These are phyloP conservation scores for Agrochola lychnidis DNA, from an alignment of 2,888 invertebrate species.

Conservation along the genomic window DNA sequence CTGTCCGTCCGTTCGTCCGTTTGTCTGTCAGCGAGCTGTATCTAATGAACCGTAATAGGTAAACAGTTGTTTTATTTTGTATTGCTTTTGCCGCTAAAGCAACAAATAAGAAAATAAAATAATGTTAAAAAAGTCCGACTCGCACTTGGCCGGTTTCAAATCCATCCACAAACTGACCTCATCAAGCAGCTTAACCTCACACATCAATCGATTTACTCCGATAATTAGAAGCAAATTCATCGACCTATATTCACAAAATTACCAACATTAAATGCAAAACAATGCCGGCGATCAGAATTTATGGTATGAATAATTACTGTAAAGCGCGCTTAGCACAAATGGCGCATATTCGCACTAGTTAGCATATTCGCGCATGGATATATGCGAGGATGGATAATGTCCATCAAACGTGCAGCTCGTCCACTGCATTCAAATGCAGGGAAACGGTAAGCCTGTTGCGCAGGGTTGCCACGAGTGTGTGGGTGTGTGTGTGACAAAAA, in stretches of 20 bases:
- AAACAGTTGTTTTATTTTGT: too few relatives aligned
- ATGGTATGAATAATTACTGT: constrained; percentile 54
- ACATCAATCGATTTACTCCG: neutral
- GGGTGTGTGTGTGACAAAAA: neutral
- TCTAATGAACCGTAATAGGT: too few relatives aligned
- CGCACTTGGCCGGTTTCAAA: too few relatives aligned
- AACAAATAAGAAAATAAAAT: too few relatives aligned
- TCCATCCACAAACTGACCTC: too few relatives aligned
- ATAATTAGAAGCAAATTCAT: neutral
- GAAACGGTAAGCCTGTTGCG: constrained; percentile 33
- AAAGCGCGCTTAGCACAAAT: constrained; percentile 45
- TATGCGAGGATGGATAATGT: constrained; percentile 59
- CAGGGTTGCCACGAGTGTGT: constrained; percentile 51
- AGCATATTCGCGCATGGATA: constrained; percentile 51
- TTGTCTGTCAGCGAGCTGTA: too few relatives aligned
- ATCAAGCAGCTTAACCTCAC: neutral
- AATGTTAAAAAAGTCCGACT: too few relatives aligned
- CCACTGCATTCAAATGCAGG: constrained; percentile 61
- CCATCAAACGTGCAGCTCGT: constrained; percentile 59
- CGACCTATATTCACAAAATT: constrained; percentile 26
- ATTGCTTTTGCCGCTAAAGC: too few relatives aligned
- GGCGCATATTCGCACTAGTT: constrained; percentile 43
- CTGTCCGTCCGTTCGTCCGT: too few relatives aligned
- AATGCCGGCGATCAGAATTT: constrained; percentile 39
- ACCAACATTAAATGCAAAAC: constrained; percentile 35